phyloP scores from a whole-genome alignment of 1,140 invertebrate genomes.

The Muscidifurax raptorellus region DNA sequence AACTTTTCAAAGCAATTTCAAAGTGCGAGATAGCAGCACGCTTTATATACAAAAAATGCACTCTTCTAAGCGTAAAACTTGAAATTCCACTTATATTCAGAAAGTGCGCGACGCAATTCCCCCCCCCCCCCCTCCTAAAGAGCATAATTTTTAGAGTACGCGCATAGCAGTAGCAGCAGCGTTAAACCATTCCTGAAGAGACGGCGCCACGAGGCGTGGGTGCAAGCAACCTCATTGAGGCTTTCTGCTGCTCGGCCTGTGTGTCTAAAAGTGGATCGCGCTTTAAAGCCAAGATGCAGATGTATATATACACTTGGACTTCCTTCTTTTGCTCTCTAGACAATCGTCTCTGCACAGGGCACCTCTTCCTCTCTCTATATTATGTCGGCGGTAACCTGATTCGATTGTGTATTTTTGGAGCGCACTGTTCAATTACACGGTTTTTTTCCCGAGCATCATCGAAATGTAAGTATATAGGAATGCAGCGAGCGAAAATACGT shows the following conservation, averaged over 20 bases:
- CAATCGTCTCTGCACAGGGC: no score
- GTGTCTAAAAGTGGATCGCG: slow-evolving; percentile 44
- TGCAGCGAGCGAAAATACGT: background rate
- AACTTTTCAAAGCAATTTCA: background rate
- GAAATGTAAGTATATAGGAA: background rate
- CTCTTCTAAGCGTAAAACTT: no score
- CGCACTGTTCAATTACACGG: background rate
- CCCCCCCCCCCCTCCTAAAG: background rate
- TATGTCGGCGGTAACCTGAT: no score
- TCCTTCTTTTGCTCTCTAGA: slow-evolving; percentile 10
- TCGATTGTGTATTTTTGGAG: no score
- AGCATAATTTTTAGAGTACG: no score
- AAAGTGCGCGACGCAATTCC: background rate
- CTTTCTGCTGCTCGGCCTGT: background rate
- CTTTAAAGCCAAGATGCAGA: slow-evolving; percentile 17
- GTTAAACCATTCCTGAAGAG: no score
- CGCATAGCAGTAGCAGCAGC: no score
- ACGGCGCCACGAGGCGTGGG: background rate
- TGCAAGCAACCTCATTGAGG: slow-evolving; percentile 37
- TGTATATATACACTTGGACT: background rate
- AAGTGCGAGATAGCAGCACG: no score
- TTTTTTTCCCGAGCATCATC: background rate
- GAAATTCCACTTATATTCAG: background rate
- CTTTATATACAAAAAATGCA: no score
- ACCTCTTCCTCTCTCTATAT: background rate